Evolutionary conservation across 2,888 invertebrate genomes (phyloP).

Genomic region (Trilocha varians): DNA sequence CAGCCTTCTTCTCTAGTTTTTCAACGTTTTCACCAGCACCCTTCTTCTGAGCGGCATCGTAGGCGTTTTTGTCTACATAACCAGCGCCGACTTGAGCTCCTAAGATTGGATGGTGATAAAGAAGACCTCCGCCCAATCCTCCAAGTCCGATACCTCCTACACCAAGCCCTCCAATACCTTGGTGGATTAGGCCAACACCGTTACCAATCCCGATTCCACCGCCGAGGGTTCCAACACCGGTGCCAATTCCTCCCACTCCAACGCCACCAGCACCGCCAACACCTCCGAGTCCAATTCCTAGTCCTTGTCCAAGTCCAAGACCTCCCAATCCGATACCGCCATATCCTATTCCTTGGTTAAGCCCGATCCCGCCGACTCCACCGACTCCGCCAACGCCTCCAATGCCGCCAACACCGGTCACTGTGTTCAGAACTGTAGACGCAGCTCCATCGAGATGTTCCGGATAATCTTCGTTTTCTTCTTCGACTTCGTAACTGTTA

Average conservation of each 20-base stretch:
- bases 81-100: constrained; percentile 58
- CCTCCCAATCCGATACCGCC: constrained; percentile 26
- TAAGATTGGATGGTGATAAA: constrained; percentile 53
- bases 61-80: constrained; percentile 71
- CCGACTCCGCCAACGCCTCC: constrained; percentile 23
- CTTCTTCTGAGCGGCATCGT: constrained; percentile 73
- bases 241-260: constrained; percentile 28
- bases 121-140: constrained; percentile 37
- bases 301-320: constrained; percentile 29
- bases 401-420: constrained; percentile 33
- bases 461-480: constrained; percentile 75
- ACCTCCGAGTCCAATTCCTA: constrained; percentile 26
- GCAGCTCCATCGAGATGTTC: constrained; percentile 60
- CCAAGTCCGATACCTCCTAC: constrained; percentile 32
- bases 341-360: constrained; percentile 18
- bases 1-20: constrained; percentile 69
- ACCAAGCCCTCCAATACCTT: constrained; percentile 45
- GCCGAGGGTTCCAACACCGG: constrained; percentile 25
- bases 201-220: constrained; percentile 26
- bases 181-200: constrained; percentile 39
- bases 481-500: constrained; percentile 72
- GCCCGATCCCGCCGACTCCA: constrained; percentile 19
- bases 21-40: constrained; percentile 69
- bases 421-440: constrained; percentile 50
- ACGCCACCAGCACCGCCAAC: constrained; percentile 35